These are phyloP conservation scores for Chaetophractus vellerosus DNA, from an alignment of 2,797 vertebrate genomes.

Conservation along the genomic window DNA sequence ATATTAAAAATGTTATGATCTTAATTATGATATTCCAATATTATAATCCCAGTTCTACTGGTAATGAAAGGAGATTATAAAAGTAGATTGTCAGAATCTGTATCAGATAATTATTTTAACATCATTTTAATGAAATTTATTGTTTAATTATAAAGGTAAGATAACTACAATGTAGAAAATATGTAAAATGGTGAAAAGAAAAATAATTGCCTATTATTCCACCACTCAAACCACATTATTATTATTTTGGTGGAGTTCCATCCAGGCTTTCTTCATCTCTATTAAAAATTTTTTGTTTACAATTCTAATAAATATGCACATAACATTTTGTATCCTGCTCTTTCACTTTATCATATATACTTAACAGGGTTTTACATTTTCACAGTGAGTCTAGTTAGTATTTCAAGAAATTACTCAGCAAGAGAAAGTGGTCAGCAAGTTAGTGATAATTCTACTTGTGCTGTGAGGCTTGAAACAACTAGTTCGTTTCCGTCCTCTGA, in stretches of 20 bases:
- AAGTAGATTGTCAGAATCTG: constrained; percentile 75
- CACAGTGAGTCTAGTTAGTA: not conserved
- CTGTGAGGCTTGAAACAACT: constrained; percentile 55
- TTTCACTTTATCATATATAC: constrained; percentile 29
- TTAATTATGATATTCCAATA: constrained; percentile 76
- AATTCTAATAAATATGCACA: not conserved
- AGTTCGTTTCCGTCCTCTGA: constrained; percentile 64
- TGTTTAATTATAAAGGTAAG: constrained; percentile 83
- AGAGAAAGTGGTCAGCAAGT: not conserved
- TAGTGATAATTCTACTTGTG: not conserved
- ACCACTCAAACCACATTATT: constrained; percentile 39
- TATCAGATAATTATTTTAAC: constrained; percentile 70
- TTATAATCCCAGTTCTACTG: constrained; percentile 53
- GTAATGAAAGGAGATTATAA: constrained; percentile 69
- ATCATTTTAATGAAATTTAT: constrained; percentile 77
- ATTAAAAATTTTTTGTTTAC: constrained; percentile 70
- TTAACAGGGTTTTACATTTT: constrained; percentile 64
- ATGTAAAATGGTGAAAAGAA: constrained; percentile 70
- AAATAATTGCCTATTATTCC: constrained; percentile 71
- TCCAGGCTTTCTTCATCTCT: constrained; percentile 46
- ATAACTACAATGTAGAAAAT: constrained; percentile 71
- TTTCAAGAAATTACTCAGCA: constrained; percentile 37
- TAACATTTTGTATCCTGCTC: not conserved
- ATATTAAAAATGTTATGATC: constrained; percentile 75
- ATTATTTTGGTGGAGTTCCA: constrained; percentile 51